Conservation (phyloP, 1,140 invertebrate genomes). For the Conus betulinus region DNA sequence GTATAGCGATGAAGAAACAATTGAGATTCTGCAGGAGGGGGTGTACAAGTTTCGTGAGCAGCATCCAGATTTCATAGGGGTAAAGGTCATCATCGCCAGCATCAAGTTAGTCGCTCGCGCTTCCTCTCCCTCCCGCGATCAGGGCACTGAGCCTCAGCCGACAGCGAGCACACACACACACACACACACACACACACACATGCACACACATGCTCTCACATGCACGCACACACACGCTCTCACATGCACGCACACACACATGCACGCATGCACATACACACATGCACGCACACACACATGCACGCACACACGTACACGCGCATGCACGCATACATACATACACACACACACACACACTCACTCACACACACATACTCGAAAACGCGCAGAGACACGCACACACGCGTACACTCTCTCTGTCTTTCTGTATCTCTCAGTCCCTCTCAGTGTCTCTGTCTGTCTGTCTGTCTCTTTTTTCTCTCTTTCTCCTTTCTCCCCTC, state of each 20-base stretch:
- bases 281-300: no score
- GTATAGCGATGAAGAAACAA: not conserved
- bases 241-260: not conserved
- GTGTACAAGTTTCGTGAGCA: not conserved
- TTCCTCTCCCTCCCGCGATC: not conserved
- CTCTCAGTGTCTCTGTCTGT: no score
- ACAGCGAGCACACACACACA: not conserved
- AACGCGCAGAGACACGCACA: no score
- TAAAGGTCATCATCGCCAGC: constrained; percentile 22
- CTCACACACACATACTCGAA: no score
- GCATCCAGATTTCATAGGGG: not conserved
- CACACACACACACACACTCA: no score
- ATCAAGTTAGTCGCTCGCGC: not conserved
- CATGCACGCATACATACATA: not conserved
- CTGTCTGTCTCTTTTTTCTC: no score
- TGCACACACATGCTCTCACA: no score
- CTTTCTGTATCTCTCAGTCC: no score
- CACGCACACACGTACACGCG: not conserved
- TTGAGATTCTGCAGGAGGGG: not conserved
- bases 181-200: not conserved
- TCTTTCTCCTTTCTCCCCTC: no score
- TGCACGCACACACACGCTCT: not conserved
- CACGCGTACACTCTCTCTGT: no score
- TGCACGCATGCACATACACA: no score
- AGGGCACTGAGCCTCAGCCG: not conserved